Evolutionary conservation across 2,888 invertebrate species (phyloP).

Genomic region (Unio pictorum): DNA sequence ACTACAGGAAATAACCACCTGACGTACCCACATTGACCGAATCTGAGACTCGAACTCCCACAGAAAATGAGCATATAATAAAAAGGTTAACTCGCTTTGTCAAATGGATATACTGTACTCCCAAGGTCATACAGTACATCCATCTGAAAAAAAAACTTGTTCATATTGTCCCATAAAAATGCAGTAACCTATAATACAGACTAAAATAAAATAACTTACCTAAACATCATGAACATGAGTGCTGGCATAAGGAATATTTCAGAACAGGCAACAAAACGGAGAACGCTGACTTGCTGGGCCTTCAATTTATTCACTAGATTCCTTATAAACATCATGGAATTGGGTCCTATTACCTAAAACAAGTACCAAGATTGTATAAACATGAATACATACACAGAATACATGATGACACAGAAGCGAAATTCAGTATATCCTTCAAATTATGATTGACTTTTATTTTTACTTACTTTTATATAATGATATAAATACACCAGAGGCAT

Average conservation of each 20-base stretch:
- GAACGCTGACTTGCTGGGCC: slow-evolving; percentile 90
- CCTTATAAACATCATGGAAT: slow-evolving; percentile 90
- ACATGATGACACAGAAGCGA: neutral
- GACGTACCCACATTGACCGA: too few relatives aligned
- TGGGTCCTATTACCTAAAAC: slow-evolving; percentile 89
- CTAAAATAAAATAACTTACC: slow-evolving; percentile 78
- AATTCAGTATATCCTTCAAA: neutral
- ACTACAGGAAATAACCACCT: too few relatives aligned
- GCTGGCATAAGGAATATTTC: slow-evolving; percentile 84
- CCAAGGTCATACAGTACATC: too few relatives aligned
- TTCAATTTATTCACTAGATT: slow-evolving; percentile 90
- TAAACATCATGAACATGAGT: slow-evolving; percentile 77
- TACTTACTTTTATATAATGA: too few relatives aligned
- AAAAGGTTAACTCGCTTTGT: too few relatives aligned
- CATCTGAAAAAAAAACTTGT: too few relatives aligned
- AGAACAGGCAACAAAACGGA: slow-evolving; percentile 90
- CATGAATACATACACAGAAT: too few relatives aligned
- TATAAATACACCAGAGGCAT: neutral
- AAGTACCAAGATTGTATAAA: neutral
- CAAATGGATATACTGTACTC: too few relatives aligned
- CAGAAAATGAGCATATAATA: too few relatives aligned
- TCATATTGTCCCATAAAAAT: too few relatives aligned
- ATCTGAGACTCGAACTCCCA: too few relatives aligned
- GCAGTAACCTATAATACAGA: too few relatives aligned
- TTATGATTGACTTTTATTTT: neutral